Conservation (phyloP, 2,113 vertebrate genomes). For the Apistogramma diplotaenia region DNA sequence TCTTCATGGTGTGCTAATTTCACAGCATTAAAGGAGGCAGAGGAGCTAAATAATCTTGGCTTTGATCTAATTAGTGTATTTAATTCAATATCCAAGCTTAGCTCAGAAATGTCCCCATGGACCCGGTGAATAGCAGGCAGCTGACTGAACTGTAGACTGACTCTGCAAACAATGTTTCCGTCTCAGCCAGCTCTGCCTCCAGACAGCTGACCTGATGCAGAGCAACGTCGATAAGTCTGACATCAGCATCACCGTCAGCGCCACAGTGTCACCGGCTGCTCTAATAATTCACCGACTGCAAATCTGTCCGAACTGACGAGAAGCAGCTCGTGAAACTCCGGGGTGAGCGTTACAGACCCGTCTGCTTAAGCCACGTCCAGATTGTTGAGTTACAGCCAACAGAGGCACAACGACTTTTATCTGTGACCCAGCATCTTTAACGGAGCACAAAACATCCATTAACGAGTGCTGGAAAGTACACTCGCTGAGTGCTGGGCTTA, state of each 20-base stretch:
- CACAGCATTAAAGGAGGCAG: neutral
- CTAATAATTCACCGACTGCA: neutral
- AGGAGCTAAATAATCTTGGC: neutral
- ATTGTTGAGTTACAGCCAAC: neutral
- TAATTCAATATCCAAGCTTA: slow-evolving; percentile 8
- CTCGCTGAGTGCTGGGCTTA: neutral
- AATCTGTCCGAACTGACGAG: neutral
- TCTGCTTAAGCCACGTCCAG: neutral
- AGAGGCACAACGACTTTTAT: neutral
- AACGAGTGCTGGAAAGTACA: neutral
- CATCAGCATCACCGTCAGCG: neutral
- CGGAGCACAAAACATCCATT: neutral
- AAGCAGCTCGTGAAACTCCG: neutral
- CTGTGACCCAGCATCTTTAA: neutral
- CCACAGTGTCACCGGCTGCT: slow-evolving; percentile 7
- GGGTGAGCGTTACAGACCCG: neutral
- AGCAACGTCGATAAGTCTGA: slow-evolving; percentile 5
- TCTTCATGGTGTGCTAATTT: neutral
- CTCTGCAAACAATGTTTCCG: neutral
- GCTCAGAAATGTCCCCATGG: neutral
- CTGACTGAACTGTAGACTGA: neutral
- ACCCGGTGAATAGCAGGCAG: neutral
- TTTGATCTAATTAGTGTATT: neutral
- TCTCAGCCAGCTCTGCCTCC: neutral
- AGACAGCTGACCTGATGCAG: neutral